Evolutionary conservation across 64 coral and sea anemone species (phyloP).

Genomic region (Pocillopora damicornis): DNA sequence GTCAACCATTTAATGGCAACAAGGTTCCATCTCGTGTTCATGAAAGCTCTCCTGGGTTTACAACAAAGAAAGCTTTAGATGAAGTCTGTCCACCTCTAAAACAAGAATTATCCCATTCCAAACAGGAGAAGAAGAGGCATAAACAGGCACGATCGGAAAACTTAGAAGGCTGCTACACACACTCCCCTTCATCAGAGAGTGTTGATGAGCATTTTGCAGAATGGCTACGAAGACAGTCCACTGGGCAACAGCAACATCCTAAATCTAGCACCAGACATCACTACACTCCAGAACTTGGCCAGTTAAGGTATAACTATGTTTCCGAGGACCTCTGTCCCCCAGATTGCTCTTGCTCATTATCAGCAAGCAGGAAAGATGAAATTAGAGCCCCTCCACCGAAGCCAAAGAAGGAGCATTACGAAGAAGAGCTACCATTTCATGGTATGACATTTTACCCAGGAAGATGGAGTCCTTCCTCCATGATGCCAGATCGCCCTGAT

Average conservation of each 20-base stretch:
- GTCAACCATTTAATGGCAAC: neutral
- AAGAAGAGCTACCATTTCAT: slow-evolving; percentile 33
- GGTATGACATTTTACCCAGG: slow-evolving; percentile 29
- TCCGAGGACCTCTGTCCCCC: slow-evolving; percentile 27
- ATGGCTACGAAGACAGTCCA: slow-evolving; percentile 47
- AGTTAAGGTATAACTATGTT: slow-evolving; percentile 28
- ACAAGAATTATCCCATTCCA: neutral
- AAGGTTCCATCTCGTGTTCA: neutral
- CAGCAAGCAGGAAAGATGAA: slow-evolving; percentile 42
- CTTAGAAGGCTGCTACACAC: neutral
- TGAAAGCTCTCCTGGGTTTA: neutral
- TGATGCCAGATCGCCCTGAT: slow-evolving; percentile 33
- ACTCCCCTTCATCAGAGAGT: slow-evolving; percentile 38
- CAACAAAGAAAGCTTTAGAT: neutral
- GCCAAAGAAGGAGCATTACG: slow-evolving; percentile 38
- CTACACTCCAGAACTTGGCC: neutral
- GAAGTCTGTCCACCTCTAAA: neutral
- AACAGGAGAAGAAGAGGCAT: slow-evolving; percentile 5
- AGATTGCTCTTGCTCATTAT: slow-evolving; percentile 19
- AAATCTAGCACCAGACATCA: slow-evolving; percentile 33
- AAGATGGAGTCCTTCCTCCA: slow-evolving; percentile 32
- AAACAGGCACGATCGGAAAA: neutral
- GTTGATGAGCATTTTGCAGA: slow-evolving; percentile 56
- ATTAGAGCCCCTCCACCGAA: slow-evolving; percentile 26
- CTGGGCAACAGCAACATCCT: neutral